Evolutionary conservation across 2,888 invertebrate species (phyloP).

Genomic region (Pheosia gnoma): DNA sequence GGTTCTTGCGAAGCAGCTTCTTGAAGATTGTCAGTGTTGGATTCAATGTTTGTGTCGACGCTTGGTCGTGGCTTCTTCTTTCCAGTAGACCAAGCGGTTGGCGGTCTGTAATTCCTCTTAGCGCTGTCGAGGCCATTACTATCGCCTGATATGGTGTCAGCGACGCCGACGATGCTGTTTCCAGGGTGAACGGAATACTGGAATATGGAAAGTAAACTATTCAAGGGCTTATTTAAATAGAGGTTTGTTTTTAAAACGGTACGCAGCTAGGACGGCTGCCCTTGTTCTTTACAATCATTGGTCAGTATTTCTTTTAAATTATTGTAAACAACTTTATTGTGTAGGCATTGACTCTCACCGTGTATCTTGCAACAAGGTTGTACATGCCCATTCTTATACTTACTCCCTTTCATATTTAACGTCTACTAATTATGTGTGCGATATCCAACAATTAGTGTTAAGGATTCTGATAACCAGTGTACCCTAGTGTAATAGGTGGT

Average conservation of each 20-base stretch:
- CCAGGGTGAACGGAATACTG: slow-evolving; percentile 72
- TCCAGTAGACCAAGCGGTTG: slow-evolving; percentile 83
- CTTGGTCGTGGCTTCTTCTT: slow-evolving; percentile 24
- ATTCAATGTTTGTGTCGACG: slow-evolving; percentile 16
- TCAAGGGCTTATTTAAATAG: background rate
- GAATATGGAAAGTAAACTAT: slow-evolving; percentile 29
- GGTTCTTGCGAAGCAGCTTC: slow-evolving; percentile 59
- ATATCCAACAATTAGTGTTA: too few relatives aligned
- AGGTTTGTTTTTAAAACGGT: background rate
- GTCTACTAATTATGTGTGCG: too few relatives aligned
- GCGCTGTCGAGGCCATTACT: slow-evolving; percentile 72
- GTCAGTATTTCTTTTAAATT: background rate
- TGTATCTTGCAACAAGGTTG: too few relatives aligned
- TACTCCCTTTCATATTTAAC: too few relatives aligned
- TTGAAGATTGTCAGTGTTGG: slow-evolving; percentile 39
- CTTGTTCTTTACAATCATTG: background rate
- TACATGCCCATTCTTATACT: too few relatives aligned
- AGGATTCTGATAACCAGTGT: too few relatives aligned
- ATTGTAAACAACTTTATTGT: too few relatives aligned
- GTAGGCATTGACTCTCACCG: too few relatives aligned
- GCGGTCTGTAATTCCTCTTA: slow-evolving; percentile 78
- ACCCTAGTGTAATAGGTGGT: too few relatives aligned
- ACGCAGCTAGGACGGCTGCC: background rate
- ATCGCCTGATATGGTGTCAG: slow-evolving; percentile 70
- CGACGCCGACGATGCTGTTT: slow-evolving; percentile 71